Conservation (phyloP, 2,797 vertebrate species). For the Amniataba percoides region DNA sequence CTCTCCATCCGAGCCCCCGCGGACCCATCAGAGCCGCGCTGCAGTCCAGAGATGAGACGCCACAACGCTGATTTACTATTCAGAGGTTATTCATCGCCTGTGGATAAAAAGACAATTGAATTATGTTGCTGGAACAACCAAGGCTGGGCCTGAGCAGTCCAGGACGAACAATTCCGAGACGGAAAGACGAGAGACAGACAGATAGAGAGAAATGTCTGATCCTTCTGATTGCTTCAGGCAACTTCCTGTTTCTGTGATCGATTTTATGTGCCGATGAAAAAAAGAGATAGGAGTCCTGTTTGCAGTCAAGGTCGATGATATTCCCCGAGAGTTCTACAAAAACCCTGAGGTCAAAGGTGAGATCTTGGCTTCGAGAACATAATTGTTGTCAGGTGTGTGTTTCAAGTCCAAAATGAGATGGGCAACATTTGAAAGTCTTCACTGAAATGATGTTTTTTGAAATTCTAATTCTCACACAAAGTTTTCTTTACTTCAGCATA, state of each 20-base stretch:
- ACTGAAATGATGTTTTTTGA: not conserved
- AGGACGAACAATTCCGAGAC: conserved; percentile 44
- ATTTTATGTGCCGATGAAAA: conserved; percentile 37
- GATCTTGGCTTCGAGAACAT: not conserved
- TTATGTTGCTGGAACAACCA: conserved; percentile 69
- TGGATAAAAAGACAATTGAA: conserved; percentile 79
- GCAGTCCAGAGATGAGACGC: conserved; percentile 75
- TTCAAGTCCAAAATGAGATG: not conserved
- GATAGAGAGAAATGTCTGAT: conserved; percentile 48
- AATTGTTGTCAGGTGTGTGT: conserved; percentile 21
- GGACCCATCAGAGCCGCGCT: conserved; percentile 63
- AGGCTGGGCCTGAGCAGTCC: conserved; percentile 42
- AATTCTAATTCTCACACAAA: not conserved
- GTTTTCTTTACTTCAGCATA: not conserved
- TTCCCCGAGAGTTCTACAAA: conserved; percentile 27
- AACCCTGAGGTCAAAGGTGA: conserved; percentile 32
- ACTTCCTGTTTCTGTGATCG: conserved; percentile 54
- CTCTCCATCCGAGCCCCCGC: conserved; percentile 62
- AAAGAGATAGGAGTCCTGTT: conserved; percentile 41
- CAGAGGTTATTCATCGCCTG: conserved; percentile 76
- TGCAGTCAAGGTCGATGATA: conserved; percentile 16
- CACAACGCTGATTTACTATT: conserved; percentile 77
- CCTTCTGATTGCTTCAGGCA: conserved; percentile 44
- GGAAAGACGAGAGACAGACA: conserved; percentile 43
- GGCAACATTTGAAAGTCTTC: not conserved